A percentile compares a stretch with the other conserved stretches of the same genome.
These are phyloP conservation scores for Clarias batrachus DNA, from an alignment of 2,113 vertebrate species.

Conservation along the genomic window DNA sequence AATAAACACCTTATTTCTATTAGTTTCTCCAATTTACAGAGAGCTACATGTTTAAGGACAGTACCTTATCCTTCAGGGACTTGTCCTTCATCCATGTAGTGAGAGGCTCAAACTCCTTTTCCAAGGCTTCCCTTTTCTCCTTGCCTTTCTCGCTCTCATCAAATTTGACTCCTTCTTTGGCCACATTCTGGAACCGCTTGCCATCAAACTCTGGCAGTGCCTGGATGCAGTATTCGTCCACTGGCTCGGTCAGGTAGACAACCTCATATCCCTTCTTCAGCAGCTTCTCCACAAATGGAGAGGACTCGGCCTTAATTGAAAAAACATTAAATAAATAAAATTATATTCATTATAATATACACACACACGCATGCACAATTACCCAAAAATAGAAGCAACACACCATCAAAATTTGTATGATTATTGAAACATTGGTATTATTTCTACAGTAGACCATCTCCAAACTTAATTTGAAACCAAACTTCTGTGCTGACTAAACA, in stretches of 20 bases:
- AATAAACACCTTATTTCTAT: background rate
- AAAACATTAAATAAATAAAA: background rate
- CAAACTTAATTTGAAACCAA: background rate
- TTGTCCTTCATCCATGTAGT: conserved; percentile 97
- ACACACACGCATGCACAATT: background rate
- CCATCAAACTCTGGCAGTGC: conserved; percentile 96
- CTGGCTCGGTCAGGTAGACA: conserved; percentile 94
- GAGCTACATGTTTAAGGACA: background rate
- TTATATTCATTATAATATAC: too few relatives aligned
- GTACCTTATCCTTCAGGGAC: conserved; percentile 92
- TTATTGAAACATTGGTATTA: background rate
- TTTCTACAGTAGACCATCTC: background rate
- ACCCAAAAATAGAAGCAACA: too few relatives aligned
- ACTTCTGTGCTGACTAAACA: too few relatives aligned
- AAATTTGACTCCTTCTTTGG: conserved; percentile 95
- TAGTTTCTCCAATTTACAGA: background rate
- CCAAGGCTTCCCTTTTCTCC: conserved; percentile 85
- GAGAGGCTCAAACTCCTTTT: conserved; percentile 93
- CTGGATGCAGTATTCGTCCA: conserved; percentile 98
- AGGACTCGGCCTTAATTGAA: conserved; percentile 84
- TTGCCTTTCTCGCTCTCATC: conserved; percentile 94
- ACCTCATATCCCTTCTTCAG: conserved; percentile 99
- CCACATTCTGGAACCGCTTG: conserved; percentile 97
- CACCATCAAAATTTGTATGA: background rate
- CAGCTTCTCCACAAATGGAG: conserved; percentile 92